Evolutionary conservation across 2,113 vertebrate species (phyloP).

Genomic region (Corynorhinus townsendii): DNA sequence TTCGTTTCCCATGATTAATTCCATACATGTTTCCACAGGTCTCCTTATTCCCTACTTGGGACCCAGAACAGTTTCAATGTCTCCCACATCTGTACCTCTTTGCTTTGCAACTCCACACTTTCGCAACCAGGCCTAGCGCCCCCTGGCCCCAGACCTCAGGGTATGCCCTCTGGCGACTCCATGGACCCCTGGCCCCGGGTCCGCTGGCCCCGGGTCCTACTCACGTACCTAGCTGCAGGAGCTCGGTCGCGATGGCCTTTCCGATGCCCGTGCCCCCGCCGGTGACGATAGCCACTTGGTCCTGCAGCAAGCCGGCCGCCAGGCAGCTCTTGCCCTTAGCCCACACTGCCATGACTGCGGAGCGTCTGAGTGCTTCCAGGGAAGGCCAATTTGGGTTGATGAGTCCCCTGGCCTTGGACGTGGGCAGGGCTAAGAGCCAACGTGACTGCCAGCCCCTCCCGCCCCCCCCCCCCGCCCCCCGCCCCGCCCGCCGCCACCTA

Average conservation of each 20-base stretch:
- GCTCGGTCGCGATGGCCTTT: slow-evolving; percentile 87
- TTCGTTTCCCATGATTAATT: not conserved
- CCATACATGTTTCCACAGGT: not conserved
- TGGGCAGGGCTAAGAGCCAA: accelerated
- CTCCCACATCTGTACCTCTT: not conserved
- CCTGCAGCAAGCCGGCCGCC: slow-evolving; percentile 78
- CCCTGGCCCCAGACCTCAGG: too few relatives aligned
- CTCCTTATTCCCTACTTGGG: not conserved
- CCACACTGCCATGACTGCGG: accelerated
- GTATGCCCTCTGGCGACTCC: too few relatives aligned
- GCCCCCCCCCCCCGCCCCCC: not conserved
- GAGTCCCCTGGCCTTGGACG: accelerated
- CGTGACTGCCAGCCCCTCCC: not conserved
- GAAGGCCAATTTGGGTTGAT: accelerated
- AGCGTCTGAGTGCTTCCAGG: accelerated
- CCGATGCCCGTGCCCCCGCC: slow-evolving; percentile 94
- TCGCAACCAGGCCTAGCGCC: accelerated
- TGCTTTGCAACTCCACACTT: not conserved
- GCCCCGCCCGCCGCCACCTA: not conserved
- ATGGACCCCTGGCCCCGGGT: accelerated
- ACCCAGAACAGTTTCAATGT: too few relatives aligned
- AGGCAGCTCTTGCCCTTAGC: not conserved
- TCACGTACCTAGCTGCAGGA: slow-evolving; percentile 86
- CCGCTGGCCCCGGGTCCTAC: not conserved
- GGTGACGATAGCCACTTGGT: slow-evolving; percentile 89